phyloP scores from a whole-genome alignment of 2,888 invertebrate genomes.

The Gerris lacustris region DNA sequence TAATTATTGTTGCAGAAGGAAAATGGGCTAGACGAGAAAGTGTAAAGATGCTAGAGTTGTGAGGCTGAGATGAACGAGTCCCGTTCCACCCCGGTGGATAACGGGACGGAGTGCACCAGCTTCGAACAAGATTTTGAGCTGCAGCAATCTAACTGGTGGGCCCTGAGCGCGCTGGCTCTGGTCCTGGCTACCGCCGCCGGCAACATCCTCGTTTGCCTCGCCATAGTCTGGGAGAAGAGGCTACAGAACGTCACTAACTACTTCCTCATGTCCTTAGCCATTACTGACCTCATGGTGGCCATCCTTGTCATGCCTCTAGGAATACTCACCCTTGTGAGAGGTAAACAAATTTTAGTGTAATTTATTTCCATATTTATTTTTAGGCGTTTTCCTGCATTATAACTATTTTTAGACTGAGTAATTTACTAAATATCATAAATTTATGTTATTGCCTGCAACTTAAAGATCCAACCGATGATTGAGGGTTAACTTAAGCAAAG shows the following conservation, averaged over 20 bases:
- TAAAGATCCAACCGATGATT: too few species aligned
- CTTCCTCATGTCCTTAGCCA: conserved; percentile 87
- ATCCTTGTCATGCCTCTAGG: conserved; percentile 92
- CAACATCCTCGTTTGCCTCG: conserved; percentile 85
- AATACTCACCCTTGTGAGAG: conserved; percentile 65
- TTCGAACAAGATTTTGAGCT: not conserved
- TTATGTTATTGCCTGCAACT: too few species aligned
- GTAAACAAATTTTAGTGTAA: conserved; percentile 42
- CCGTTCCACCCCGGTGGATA: conserved; percentile 1
- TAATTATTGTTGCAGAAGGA: not conserved
- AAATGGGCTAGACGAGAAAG: not conserved
- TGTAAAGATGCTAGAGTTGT: not conserved
- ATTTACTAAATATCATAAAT: too few species aligned
- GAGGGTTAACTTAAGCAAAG: too few species aligned
- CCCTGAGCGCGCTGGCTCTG: conserved; percentile 64
- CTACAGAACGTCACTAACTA: conserved; percentile 95
- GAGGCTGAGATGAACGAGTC: not conserved
- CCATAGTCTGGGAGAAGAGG: conserved; percentile 80
- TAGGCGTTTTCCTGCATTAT: too few species aligned
- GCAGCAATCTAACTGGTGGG: conserved; percentile 52
- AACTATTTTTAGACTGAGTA: too few species aligned
- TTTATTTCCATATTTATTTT: not conserved
- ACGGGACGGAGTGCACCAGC: not conserved
- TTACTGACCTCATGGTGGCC: conserved; percentile 89
- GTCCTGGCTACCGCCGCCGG: conserved; percentile 81